Evolutionary conservation across 2,888 invertebrate genomes (phyloP), one percentile per base, ranked within the genome.

Genomic region (Cataglyphis cursor): DNA sequence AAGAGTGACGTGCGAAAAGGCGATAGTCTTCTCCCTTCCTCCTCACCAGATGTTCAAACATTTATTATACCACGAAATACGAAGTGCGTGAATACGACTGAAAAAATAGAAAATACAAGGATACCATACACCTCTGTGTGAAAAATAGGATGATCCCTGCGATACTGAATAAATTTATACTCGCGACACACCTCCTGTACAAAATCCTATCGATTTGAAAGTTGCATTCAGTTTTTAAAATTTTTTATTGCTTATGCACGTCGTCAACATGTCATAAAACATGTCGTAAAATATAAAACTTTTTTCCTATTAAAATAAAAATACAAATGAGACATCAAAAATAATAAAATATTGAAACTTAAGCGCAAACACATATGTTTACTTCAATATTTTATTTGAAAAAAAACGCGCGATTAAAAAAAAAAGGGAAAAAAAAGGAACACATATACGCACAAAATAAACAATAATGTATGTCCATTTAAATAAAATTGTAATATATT

Each of bases 51-150:
- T n/a, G 48, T 54, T 76, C 24, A 54, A 54, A 66, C 54, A 76
- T 76, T 65, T 76, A 75, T 35, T 75, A 54, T 38, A 18, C 65
- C n/a, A n/a, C 57, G 6, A 66, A 65, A 66, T 76, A 66, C 12
- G 51, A 76, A 66, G 57, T 66, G 15, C 10, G 1, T 21, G 12
- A 41, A 41, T 28, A 41, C 28, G 9, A 65, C 9, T n/a, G 57
- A n/a, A 66, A 57, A 54, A 66, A 76, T 21, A 66, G 15, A 0
- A 66, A 66, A 66, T 57, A 57, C 38, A 6, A 76, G 10, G 31
- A 9, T 57, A 57, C 54, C 3, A 21, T n/a, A n/a, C n/a, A n/a
- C n/a, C n/a, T n/a, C 21, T 10, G n/a, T 57, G 9, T 21, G 10
- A 21, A 10, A 21, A 4, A 21, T 57, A 57, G 21, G 1, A 21